Base-by-base conservation (phyloP, 1,140 invertebrate species). In the Drosophila asahinai region DNA sequence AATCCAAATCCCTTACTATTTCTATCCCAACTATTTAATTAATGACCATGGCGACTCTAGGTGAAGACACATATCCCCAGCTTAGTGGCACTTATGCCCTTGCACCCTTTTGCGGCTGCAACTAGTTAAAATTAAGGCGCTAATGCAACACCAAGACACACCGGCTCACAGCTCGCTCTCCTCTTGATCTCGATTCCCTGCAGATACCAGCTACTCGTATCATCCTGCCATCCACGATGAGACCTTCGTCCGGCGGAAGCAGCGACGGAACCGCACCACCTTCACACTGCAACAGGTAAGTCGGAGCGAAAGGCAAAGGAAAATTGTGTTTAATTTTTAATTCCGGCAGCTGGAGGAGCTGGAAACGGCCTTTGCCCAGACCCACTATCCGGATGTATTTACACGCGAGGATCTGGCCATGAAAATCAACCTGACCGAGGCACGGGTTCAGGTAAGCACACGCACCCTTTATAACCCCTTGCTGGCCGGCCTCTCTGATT, bases 381-480 rank as follows among this genome's bases (percentile, higher is more conserved):
- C 98, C 25, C 99, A 99, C 93, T 99, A 99, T 93, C 99, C 98
- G 8, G 99, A 99, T 93, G 98, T 99, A 58, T 99, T 99, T 94
- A 99, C 98, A 2, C 94, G 99, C 81, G 98, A 99, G 94, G 98
- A 99, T 94, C 94, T 99, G 52, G 98, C 98, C n/a, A 98, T 98
- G 96, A 98, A 99, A 94, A 99, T 99, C 91, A 99, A 99, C 93
- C 95, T 99, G 64, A 99, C 98, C 1, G 98, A 99, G 94, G 98
- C 98, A 5, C 95, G 98, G 93, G 98, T 99, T 43, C 98, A 99
- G 96, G 98, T 99, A 93, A 94, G 94, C 48, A 22, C 9, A 19
- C 27, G 17, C 48, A 54, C 3, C 55, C 42, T 48, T 36, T 38
- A 11, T 15, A 33, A 33, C 33, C 33, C 33, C 8, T 30, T 30